phyloP scores from a whole-genome alignment of 2,797 vertebrate species.

The Podargus strigoides region DNA sequence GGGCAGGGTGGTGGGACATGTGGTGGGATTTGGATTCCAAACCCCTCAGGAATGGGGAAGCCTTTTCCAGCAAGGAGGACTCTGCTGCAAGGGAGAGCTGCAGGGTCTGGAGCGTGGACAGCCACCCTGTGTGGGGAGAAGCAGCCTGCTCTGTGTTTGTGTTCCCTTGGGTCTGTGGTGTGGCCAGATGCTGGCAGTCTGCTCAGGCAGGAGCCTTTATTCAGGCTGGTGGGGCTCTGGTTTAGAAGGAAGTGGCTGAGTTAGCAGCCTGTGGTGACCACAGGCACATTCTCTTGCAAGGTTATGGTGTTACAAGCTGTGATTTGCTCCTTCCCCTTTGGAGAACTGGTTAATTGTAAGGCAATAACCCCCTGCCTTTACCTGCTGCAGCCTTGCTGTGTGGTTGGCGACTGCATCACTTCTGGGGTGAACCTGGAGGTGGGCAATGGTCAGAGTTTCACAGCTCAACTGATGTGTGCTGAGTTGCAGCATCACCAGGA shows the following conservation, averaged over 20 bases:
- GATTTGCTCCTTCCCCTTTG: neutral
- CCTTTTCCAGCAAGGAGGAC: neutral
- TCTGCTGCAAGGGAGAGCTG: neutral
- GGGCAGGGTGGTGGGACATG: neutral
- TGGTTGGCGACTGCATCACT: neutral
- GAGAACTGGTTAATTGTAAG: neutral
- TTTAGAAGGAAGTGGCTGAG: neutral
- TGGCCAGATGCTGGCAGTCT: rapidly evolving
- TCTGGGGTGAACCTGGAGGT: neutral
- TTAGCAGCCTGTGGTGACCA: neutral
- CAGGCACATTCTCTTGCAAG: neutral
- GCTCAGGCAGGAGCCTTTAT: neutral
- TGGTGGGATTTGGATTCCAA: neutral
- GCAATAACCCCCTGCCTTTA: neutral
- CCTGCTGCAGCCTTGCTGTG: neutral
- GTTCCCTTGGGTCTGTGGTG: neutral
- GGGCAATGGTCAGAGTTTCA: neutral
- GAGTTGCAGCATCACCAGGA: too few relatives aligned
- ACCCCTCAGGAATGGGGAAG: neutral
- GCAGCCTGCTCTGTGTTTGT: neutral
- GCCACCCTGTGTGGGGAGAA: rapidly evolving
- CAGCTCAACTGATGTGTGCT: rapidly evolving
- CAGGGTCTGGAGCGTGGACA: neutral
- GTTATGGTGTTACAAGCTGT: neutral
- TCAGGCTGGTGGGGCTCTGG: neutral